Conservation (phyloP, 2,113 vertebrate genomes). For the Oncorhynchus masou region DNA sequence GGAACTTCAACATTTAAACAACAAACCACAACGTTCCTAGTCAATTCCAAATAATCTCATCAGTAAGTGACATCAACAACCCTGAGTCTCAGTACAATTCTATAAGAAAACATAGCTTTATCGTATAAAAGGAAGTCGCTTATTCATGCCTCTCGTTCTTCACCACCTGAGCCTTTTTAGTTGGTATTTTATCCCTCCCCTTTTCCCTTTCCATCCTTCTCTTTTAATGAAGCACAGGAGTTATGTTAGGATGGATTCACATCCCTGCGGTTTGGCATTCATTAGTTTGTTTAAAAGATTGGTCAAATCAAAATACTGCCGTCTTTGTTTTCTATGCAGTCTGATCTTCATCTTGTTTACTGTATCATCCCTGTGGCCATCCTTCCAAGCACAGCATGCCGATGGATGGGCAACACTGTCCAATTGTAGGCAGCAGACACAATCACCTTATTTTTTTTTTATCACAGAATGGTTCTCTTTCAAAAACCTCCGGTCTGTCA, state of each 20-base stretch:
- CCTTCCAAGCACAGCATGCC: neutral
- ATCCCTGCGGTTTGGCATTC: neutral
- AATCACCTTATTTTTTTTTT: conserved; percentile 3
- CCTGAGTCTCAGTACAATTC: neutral
- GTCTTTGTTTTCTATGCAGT: conserved; percentile 9
- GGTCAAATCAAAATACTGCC: neutral
- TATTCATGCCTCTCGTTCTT: neutral
- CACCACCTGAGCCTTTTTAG: no score
- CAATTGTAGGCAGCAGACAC: conserved; percentile 14
- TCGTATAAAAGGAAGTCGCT: neutral
- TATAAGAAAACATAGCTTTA: neutral
- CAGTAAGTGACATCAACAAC: neutral
- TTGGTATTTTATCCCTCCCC: no score
- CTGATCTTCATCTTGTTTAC: neutral
- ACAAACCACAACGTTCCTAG: neutral
- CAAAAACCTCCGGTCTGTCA: neutral
- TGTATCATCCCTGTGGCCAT: conserved; percentile 7
- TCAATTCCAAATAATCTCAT: neutral
- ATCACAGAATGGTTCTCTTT: neutral
- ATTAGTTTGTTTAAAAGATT: neutral
- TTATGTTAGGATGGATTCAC: neutral
- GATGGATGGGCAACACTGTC: neutral
- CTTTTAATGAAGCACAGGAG: neutral
- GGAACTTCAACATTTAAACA: no score
- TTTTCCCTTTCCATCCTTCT: no score